Evolutionary conservation across 2,888 invertebrate genomes (phyloP).

Genomic region (Temnothorax unifasciatus): DNA sequence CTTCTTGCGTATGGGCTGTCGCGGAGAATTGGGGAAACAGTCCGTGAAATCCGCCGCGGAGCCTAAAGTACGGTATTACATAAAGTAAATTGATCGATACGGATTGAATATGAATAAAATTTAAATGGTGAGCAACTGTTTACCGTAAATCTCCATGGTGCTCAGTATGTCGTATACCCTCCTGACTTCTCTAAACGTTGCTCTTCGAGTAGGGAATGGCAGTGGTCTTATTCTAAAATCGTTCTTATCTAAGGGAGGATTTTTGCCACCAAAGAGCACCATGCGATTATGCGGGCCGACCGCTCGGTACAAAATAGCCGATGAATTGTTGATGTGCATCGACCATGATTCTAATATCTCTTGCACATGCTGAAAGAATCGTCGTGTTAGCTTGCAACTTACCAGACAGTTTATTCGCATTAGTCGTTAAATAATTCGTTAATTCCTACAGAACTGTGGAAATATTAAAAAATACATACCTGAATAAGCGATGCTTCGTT

Average conservation of each 20-base stretch:
- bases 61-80: conserved; percentile 68
- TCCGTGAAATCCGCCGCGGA: conserved; percentile 81
- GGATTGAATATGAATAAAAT: background rate
- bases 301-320: conserved; percentile 92
- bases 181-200: conserved; percentile 93
- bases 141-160: conserved; percentile 90
- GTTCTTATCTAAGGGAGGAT: conserved; percentile 89
- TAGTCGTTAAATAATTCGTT: background rate
- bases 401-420: background rate
- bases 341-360: conserved; percentile 91
- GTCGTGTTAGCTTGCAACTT: background rate
- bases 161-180: conserved; percentile 91
- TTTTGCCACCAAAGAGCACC: conserved; percentile 92
- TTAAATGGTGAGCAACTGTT: background rate
- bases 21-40: conserved; percentile 82
- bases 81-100: background rate
- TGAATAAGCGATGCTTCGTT: conserved; percentile 92
- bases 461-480: conserved; percentile 86
- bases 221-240: conserved; percentile 90
- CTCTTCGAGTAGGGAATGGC: conserved; percentile 94
- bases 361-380: conserved; percentile 90
- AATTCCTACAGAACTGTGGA: background rate
- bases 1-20: conserved; percentile 81
- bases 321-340: conserved; percentile 89
- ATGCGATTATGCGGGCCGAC: conserved; percentile 91